Evolutionary conservation across 1,140 invertebrate species (phyloP), one percentile per base, ranked within the genome.

Genomic region (Bradysia coprophila): DNA sequence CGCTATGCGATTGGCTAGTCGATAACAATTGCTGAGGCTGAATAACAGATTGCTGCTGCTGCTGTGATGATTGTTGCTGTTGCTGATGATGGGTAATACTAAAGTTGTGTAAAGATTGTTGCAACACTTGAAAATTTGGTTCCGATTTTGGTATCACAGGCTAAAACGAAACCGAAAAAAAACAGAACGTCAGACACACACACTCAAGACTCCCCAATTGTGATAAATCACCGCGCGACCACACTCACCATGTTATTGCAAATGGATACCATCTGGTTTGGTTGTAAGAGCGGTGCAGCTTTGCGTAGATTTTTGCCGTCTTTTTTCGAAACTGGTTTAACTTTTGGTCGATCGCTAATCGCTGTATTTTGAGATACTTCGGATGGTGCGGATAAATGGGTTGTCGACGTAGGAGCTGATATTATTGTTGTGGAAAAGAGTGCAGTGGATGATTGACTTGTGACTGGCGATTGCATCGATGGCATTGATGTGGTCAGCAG

Each of bases 261-360:
- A 22, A 59, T 59, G 38, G 57, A 59, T 36, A 59, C 57, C 57
- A 59, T 59, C 28, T 51, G 50, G 34, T 50, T 51, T 2, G 49
- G 49, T 22, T 49, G 51, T 24, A 38, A 53, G 40, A 44, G 52
- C 42, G 42, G 47, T 46, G 43, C 28, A 18, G 58, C 56, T 43
- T 65, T 66, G 6, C 62, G 51, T 0, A 56, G 52, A 51, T 67
- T 76, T 57, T 74, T 80, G 15, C 73, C 70, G 51, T 80, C 78
- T 54, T 80, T 82, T 56, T 83, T 83, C 22, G 77, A 77, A 28
- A 76, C 75, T 8, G 77, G 76, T 58, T 83, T 83, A 0, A 73
- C 78, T 65, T 84, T 85, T 23, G 80, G 80, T 48, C 80, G 66
- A 65, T 84, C 81, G 57, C 76, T 79, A 32, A 82, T 80, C 42